Evolutionary conservation across 2,113 vertebrate species (phyloP).

Genomic region (Prunella fulvescens): DNA sequence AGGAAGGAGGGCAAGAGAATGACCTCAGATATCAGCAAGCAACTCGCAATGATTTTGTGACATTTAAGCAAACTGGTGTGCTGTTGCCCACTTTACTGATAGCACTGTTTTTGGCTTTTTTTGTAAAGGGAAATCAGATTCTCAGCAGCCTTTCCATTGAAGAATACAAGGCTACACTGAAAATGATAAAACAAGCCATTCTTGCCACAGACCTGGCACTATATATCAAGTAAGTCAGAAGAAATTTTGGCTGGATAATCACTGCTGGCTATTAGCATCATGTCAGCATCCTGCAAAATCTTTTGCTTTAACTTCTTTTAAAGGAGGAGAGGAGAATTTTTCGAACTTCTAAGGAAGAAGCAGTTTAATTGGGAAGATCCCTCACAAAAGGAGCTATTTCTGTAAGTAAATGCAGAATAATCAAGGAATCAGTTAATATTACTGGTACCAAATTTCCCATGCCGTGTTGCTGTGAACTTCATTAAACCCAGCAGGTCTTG

Average conservation of each 20-base stretch:
- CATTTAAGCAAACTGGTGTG: neutral
- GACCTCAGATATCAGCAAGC: neutral
- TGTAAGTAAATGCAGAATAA: slow-evolving; percentile 75
- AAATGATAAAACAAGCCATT: slow-evolving; percentile 96
- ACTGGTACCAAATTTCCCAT: neutral
- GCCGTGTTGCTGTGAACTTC: neutral
- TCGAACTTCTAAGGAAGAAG: slow-evolving; percentile 90
- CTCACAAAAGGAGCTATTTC: slow-evolving; percentile 87
- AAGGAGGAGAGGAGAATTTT: slow-evolving; percentile 89
- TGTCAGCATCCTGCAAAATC: neutral
- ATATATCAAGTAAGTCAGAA: slow-evolving; percentile 90
- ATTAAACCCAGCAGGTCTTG: neutral
- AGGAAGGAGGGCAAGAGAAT: neutral
- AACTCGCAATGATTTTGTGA: neutral
- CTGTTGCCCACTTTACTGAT: neutral
- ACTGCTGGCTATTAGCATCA: neutral
- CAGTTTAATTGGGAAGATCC: slow-evolving; percentile 89
- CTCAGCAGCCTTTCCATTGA: slow-evolving; percentile 91
- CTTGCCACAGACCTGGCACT: slow-evolving; percentile 94
- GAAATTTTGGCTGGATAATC: neutral
- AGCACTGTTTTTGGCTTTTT: neutral
- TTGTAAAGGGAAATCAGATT: slow-evolving; percentile 91
- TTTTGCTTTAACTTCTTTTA: slow-evolving; percentile 51
- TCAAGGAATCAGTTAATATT: neutral
- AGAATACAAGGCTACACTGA: slow-evolving; percentile 91